Conservation (phyloP, 2,888 invertebrate species). For the Chelonus formosanus region DNA sequence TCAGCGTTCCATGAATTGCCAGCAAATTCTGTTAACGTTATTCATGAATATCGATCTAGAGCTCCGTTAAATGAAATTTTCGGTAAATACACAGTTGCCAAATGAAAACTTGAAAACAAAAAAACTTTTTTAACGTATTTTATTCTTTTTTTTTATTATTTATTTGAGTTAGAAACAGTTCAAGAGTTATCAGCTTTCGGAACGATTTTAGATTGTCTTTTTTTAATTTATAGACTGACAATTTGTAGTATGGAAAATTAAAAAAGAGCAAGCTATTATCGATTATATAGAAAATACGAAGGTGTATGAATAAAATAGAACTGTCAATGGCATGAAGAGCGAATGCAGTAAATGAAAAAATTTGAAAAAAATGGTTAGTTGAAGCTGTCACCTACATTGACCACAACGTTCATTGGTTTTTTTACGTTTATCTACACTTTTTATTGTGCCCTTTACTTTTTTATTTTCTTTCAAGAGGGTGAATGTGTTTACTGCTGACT, state of each 20-base stretch:
- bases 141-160: too few species aligned
- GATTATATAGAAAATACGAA: not conserved
- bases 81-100: not conserved
- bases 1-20: conserved; percentile 52
- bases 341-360: not conserved
- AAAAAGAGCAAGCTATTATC: not conserved
- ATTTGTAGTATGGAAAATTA: not conserved
- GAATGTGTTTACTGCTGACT: conserved; percentile 20
- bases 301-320: conserved; percentile 1
- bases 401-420: conserved; percentile 6
- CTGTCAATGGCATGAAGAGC: conserved; percentile 6
- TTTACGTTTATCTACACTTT: not conserved
- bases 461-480: not conserved
- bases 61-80: conserved; percentile 2
- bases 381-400: conserved; percentile 21
- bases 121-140: too few species aligned
- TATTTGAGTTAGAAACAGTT: too few species aligned
- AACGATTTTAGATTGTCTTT: too few species aligned
- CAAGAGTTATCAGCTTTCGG: too few species aligned
- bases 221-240: too few species aligned
- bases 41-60: conserved; percentile 50
- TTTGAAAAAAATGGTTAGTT: not conserved
- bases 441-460: not conserved
- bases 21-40: conserved; percentile 56
- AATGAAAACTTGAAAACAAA: too few species aligned